Conservation (phyloP, 2,888 invertebrate species). For the Andrena haemorrhoa region DNA sequence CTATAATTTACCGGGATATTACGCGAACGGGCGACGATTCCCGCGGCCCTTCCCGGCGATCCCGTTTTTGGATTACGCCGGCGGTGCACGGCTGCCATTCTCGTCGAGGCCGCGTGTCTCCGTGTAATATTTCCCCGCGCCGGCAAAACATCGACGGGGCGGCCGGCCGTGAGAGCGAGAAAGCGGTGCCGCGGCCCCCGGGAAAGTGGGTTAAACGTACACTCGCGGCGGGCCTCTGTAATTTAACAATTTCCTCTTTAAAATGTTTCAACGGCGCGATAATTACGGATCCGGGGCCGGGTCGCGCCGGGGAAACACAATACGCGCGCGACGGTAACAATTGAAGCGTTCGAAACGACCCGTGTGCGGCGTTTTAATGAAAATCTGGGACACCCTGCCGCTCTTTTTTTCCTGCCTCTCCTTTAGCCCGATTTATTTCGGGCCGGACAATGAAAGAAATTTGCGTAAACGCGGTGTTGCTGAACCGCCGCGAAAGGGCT, state of each 20-base stretch:
- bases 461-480: conserved; percentile 1
- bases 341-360: conserved; percentile 38
- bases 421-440: neutral
- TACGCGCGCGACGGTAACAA: conserved; percentile 13
- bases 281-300: conserved; percentile 30
- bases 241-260: conserved; percentile 54
- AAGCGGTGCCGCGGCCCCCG: neutral
- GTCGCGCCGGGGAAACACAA: conserved; percentile 13
- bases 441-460: neutral
- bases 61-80: too few relatives aligned
- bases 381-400: conserved; percentile 28
- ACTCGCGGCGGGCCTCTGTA: conserved; percentile 29
- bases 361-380: conserved; percentile 23
- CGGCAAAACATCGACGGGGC: neutral
- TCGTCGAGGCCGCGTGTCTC: neutral
- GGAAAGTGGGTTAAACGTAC: conserved; percentile 56
- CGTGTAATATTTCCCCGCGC: conserved; percentile 3
- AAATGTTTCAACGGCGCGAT: conserved; percentile 46
- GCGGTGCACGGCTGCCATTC: neutral
- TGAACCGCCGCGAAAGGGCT: neutral
- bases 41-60: neutral
- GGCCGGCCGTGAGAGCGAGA: neutral
- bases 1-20: conserved; percentile 59
- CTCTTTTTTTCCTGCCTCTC: neutral
- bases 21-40: conserved; percentile 39